A percentile compares a stretch with the other conserved stretches of the same genome.
phyloP scores from a whole-genome alignment of 2,113 vertebrate genomes.

The Gorsachius goisagi region DNA sequence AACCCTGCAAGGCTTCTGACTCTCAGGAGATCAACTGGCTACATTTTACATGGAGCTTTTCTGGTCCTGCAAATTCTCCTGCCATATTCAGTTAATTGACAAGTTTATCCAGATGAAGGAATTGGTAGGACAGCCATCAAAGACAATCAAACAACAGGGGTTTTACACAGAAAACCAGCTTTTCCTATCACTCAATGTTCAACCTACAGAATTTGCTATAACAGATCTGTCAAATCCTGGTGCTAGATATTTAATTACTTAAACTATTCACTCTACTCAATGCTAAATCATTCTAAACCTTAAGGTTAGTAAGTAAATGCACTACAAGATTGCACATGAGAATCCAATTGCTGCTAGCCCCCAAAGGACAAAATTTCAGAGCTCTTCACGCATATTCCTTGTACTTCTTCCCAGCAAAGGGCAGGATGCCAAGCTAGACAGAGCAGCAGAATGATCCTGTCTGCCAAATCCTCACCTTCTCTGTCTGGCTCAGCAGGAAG shows the following conservation, averaged over 20 bases:
- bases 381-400: neutral
- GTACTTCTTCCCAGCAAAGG: neutral
- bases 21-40: neutral
- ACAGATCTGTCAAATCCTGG: neutral
- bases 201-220: neutral
- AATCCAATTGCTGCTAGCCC: neutral
- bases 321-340: neutral
- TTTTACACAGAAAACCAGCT: neutral
- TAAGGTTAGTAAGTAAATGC: neutral
- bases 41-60: neutral
- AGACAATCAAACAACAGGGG: neutral
- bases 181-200: neutral
- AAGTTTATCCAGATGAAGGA: neutral
- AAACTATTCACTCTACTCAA: neutral
- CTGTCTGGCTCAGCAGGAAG: slow-evolving; percentile 96
- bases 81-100: neutral
- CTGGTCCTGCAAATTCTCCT: neutral
- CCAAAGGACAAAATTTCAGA: neutral
- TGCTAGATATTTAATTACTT: neutral
- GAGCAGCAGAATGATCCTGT: neutral
- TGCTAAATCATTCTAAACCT: neutral
- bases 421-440: neutral
- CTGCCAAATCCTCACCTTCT: slow-evolving; percentile 86
- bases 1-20: neutral
- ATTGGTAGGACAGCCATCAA: neutral